Conservation (phyloP, 2,797 vertebrate species). For the Phoxinus dragarum region DNA sequence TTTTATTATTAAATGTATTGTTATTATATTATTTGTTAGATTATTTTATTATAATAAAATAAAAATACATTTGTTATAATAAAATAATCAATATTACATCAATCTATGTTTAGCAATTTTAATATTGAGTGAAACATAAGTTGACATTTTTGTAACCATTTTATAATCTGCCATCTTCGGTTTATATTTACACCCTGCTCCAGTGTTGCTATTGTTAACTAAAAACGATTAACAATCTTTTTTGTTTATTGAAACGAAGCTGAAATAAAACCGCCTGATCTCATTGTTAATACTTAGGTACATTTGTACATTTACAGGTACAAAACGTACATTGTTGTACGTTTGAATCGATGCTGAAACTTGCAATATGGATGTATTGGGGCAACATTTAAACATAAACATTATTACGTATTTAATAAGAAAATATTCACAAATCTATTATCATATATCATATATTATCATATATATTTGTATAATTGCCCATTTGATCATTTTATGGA, state of each 20-base stretch:
- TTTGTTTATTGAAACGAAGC: background rate
- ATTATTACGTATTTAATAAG: background rate
- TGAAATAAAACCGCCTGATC: background rate
- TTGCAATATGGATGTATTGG: background rate
- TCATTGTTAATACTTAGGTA: background rate
- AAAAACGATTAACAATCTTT: background rate
- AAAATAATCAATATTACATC: background rate
- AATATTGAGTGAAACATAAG: background rate
- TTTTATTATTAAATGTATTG: background rate
- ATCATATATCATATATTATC: background rate
- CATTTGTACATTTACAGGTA: background rate
- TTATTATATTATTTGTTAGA: background rate
- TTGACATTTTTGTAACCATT: background rate
- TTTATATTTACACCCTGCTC: background rate
- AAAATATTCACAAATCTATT: background rate
- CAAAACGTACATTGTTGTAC: background rate
- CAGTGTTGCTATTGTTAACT: background rate
- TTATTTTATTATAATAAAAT: background rate
- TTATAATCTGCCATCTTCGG: background rate
- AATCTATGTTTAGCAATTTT: conserved; percentile 2
- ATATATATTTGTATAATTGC: background rate
- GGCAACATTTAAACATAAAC: background rate
- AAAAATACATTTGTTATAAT: background rate
- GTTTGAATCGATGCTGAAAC: background rate
- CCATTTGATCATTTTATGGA: background rate